Percentiles rank a stretch among this genome's conserved stretches.
These are phyloP conservation scores for Plutomurus gul DNA, from an alignment of 1,140 invertebrate genomes.

Conservation along the genomic window DNA sequence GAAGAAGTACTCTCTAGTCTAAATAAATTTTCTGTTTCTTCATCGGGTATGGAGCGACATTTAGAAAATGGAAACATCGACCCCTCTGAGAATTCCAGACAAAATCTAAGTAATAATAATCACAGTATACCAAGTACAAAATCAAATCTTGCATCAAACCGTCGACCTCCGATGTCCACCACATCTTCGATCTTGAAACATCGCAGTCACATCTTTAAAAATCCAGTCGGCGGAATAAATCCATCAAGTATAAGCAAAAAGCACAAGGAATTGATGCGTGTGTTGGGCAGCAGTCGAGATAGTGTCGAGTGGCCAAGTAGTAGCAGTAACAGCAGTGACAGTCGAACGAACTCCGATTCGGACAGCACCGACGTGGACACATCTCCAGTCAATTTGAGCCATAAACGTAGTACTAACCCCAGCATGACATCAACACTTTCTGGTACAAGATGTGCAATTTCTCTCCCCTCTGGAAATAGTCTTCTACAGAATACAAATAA, in stretches of 20 bases:
- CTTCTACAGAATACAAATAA: too few species aligned
- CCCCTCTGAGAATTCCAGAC: neutral
- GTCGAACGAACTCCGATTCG: neutral
- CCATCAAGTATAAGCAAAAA: neutral
- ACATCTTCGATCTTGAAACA: neutral
- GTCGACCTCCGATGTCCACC: neutral
- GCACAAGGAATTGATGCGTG: neutral
- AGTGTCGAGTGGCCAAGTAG: conserved; percentile 6
- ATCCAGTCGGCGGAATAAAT: neutral
- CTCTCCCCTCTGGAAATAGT: too few species aligned
- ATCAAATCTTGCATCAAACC: neutral
- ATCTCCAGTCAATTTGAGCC: neutral
- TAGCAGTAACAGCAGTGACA: neutral
- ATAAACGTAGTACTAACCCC: too few species aligned
- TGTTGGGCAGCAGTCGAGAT: neutral
- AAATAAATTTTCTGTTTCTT: neutral
- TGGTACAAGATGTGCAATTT: too few species aligned
- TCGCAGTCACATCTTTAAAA: neutral
- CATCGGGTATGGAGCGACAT: neutral
- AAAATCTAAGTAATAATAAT: neutral
- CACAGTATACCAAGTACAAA: neutral
- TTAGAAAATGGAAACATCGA: neutral
- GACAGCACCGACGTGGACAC: neutral
- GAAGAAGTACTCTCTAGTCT: conserved; percentile 11
- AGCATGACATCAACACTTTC: too few species aligned